Conservation (phyloP, 2,888 invertebrate genomes). For the Melieria omissa region DNA sequence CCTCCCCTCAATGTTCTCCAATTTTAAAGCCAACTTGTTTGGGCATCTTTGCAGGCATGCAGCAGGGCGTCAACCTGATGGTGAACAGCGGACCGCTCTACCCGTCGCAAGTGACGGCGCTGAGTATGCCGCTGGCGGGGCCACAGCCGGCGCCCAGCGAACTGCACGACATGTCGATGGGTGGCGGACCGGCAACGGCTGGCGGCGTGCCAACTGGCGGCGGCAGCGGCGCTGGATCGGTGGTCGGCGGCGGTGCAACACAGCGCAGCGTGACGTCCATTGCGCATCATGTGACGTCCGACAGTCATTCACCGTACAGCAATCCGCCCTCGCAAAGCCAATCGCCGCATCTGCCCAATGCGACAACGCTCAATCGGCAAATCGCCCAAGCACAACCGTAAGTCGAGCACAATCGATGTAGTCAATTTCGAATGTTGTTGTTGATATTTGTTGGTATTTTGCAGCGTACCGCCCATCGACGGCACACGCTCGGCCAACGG, state of each 20-base stretch:
- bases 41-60: conserved; percentile 49
- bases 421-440: background rate
- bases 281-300: conserved; percentile 56
- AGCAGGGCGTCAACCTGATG: conserved; percentile 55
- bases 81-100: conserved; percentile 55
- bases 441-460: conserved; percentile 26
- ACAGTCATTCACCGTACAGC: conserved; percentile 60
- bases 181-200: background rate
- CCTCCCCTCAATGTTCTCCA: too few relatives aligned
- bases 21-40: background rate
- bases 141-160: conserved; percentile 48
- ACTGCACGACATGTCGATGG: conserved; percentile 60
- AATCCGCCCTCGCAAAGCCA: conserved; percentile 63
- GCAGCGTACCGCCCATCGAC: conserved; percentile 72
- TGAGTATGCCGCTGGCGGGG: conserved; percentile 45
- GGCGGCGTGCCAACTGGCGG: background rate
- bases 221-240: background rate
- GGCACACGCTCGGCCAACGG: conserved; percentile 56
- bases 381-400: conserved; percentile 70
- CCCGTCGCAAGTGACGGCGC: conserved; percentile 61
- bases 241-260: conserved; percentile 19
- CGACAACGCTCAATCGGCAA: conserved; percentile 69
- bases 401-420: conserved; percentile 47
- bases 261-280: conserved; percentile 16
- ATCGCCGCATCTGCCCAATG: conserved; percentile 69